These are phyloP conservation scores for Microctonus brassicae DNA, from an alignment of 2,888 invertebrate species.

Conservation along the genomic window DNA sequence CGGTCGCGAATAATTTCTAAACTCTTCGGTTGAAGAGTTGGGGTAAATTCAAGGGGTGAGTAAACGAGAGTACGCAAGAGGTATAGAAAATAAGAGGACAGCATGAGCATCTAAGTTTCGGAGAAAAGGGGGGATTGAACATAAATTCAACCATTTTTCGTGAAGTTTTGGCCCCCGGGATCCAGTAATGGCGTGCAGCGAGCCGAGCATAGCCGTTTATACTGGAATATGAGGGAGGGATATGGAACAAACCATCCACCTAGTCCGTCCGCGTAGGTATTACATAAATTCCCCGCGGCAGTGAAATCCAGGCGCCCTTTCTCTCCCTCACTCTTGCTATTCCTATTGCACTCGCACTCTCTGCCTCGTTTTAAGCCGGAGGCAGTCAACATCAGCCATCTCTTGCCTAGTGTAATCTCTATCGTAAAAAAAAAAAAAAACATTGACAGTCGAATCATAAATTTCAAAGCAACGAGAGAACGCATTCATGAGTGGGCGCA, in stretches of 20 bases:
- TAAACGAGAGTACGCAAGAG: neutral
- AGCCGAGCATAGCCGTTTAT: slow-evolving; percentile 59
- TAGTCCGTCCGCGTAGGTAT: slow-evolving; percentile 42
- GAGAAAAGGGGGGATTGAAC: slow-evolving; percentile 34
- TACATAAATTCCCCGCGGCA: slow-evolving; percentile 50
- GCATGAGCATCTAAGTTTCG: slow-evolving; percentile 20
- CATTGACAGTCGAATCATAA: slow-evolving; percentile 26
- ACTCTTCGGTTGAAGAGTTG: slow-evolving; percentile 37
- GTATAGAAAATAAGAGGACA: neutral
- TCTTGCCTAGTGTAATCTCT: slow-evolving; percentile 40
- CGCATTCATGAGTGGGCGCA: slow-evolving; percentile 6
- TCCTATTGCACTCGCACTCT: slow-evolving; percentile 36
- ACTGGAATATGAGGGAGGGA: slow-evolving; percentile 56
- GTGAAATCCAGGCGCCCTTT: slow-evolving; percentile 44
- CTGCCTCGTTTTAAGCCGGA: slow-evolving; percentile 36
- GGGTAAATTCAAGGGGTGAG: slow-evolving; percentile 33
- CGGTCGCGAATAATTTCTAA: slow-evolving; percentile 52
- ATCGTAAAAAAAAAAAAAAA: slow-evolving; percentile 32
- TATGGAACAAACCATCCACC: slow-evolving; percentile 36
- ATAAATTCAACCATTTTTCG: slow-evolving; percentile 51
- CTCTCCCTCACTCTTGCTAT: slow-evolving; percentile 16
- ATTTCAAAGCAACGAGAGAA: slow-evolving; percentile 23
- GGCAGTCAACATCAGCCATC: slow-evolving; percentile 41
- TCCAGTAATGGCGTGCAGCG: slow-evolving; percentile 62
- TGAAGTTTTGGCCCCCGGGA: slow-evolving; percentile 64